Evolutionary conservation across 2,888 invertebrate genomes (phyloP), one percentile per base, ranked within the genome.

Genomic region (Drosophila peninsularis): DNA sequence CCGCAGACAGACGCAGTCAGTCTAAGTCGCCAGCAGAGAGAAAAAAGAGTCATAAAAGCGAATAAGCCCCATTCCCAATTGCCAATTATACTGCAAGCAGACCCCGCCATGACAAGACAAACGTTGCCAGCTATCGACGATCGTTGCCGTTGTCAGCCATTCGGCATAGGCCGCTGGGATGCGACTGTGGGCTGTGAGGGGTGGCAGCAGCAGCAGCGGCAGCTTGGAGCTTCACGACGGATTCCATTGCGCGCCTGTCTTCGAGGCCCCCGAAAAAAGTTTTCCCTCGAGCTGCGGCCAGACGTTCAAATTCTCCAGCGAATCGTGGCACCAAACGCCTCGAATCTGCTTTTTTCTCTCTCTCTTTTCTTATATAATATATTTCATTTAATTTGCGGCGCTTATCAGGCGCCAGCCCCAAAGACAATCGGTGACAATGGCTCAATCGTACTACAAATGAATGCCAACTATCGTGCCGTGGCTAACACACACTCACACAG

Each of bases 341-440:
- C 65, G 63, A 79, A 70, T 63, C 36, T 27, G 21, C 11, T 37
- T 37, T 27, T 21, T 6, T 19, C 27, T 27, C 44, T 27, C 34
- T n/a, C n/a, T 17, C 17, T 11, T n/a, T 11, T 81, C 76, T 72
- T 74, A 75, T 84, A 71, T 77, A 79, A 80, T 78, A 75, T 82
- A 78, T 75, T 86, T 80, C 77, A 87, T 85, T 90, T 83, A 77
- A 83, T 88, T 88, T 87, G 77, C 70, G 74, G 68, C 72, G 74
- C 79, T 90, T 86, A 90, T 90, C 90, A 86, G 90, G 90, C 90
- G 90, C 90, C 90, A 89, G 77, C 56, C 56, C 52, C 37, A 52
- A 11, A 58, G 56, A 65, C 88, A 73, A 84, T 84, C 83, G 83
- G 83, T 88, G 83, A 80, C 86, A 84, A 83, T 80, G 82, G 86